Evolutionary conservation across 2,113 vertebrate genomes (phyloP), one percentile per base, ranked within the genome.

Genomic region (Limnothrissa miodon): DNA sequence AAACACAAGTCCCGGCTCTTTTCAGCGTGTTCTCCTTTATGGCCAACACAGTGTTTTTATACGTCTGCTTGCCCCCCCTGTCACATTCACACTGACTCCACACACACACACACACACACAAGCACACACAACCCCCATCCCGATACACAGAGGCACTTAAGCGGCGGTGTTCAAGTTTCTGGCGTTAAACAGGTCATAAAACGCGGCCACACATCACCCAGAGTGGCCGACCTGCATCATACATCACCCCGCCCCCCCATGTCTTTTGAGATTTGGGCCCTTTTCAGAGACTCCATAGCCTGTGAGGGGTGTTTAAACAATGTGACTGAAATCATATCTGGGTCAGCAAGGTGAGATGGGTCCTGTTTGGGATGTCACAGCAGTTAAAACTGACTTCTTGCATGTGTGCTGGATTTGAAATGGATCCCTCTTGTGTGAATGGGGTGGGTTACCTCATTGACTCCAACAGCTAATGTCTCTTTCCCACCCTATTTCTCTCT

Each of bases 111-210:
- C 17, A 56, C 53, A 56, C 53, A 56, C 17, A 56, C 53, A 56
- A 2, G 15, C 8, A 53, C 48, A 10, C 48, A 2, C 2, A 53
- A 48, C 46, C n/a, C 59, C 2, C 1, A 25, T 66, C 59, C 4
- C 4, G 10, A 29, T 36, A 33, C 87, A 36, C 79, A 9, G 33
- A 85, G 88, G 92, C 90, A 90, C 1, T 74, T 74, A 29, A 89
- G 90, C 83, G 88, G 85, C 86, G 46, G 86, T 62, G 89, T 91
- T 93, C 90, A 92, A 79, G 88, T 84, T 86, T 87, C 56, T 85
- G 88, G 91, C 90, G 90, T 91, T 94, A 92, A 93, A 92, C 92
- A 90, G 91, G 86, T 92, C 91, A 83, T 93, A 93, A 94, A 93
- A 91, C 45, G 45, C 74, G 48, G 89, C 92, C 89, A 91, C 84